Evolutionary conservation across 2,113 vertebrate genomes (phyloP), one percentile per base, ranked within the genome.

Genomic region (Psittacara wagleri): DNA sequence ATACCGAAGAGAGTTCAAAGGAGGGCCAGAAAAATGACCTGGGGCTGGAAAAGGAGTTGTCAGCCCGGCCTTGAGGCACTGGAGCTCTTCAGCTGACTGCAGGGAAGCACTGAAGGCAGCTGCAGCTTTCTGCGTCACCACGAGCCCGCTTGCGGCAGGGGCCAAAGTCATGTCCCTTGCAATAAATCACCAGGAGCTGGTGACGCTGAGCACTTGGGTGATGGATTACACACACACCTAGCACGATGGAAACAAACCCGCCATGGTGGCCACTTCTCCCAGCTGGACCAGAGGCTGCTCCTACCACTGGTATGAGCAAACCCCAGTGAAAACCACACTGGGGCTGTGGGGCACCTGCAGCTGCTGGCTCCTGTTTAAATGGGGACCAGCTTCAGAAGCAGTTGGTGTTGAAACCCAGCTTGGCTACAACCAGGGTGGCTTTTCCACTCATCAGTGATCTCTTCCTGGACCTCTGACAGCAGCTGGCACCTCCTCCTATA

Each of bases 1-100:
- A 90, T 80, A 90, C 41, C 79, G 86, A 70, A 93, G 68, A 90
- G 75, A 93, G 67, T 95, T 93, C 88, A 88, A 90, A 94, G 64
- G 76, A 86, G 88, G 68, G 91, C 61, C 80, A 91, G 80, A 78
- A 90, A 94, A 95, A 83, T 0, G 76, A 84, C 92, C 88, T 0
- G 1, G 37, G 64, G 25, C 66, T 96, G 76, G 49, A 90, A 94
- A 90, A 70, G 72, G 75, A 94, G 72, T 24, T 0, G 0, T 76
- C 79, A 85, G 54, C 12, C 46, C 0, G 9, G 76, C 55, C 83
- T 90, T 2, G 7, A 91, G 78, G 85, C 59, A 39, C 51, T 73
- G 3, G 8, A 88, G 64, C 91, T 86, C 61, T 83, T 88, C 94
- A 88, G 91, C 51, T 88, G 41, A 35, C 83, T 91, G 77, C 86